phyloP scores from a whole-genome alignment of 2,797 vertebrate genomes.

The Tamandua tetradactyla region DNA sequence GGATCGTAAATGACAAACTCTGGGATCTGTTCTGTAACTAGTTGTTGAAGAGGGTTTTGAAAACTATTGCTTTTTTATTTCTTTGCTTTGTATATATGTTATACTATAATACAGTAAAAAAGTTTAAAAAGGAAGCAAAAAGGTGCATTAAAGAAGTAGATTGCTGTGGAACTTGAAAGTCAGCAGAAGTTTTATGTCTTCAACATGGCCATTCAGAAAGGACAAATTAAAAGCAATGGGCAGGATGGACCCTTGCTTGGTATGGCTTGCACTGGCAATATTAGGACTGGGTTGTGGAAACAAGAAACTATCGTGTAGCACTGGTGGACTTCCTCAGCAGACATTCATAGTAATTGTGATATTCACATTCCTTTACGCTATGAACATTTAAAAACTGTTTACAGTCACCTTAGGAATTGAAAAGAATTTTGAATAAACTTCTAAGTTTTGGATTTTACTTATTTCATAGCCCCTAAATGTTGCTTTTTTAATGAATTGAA shows the following conservation, averaged over 20 bases:
- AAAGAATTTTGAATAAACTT: conserved; percentile 75
- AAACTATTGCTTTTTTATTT: too few relatives aligned
- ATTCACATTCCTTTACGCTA: conserved; percentile 81
- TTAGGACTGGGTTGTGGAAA: conserved; percentile 97
- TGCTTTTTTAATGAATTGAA: conserved; percentile 83
- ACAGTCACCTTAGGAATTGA: conserved; percentile 79
- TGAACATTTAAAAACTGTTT: conserved; percentile 79
- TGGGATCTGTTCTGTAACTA: too few relatives aligned
- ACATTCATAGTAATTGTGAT: conserved; percentile 85
- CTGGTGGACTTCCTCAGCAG: conserved; percentile 66
- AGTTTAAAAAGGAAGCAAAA: too few relatives aligned
- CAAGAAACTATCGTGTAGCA: conserved; percentile 98
- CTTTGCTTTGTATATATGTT: too few relatives aligned
- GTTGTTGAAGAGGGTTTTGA: too few relatives aligned
- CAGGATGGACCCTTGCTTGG: conserved; percentile 86
- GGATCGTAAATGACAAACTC: too few relatives aligned
- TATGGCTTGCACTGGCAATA: conserved; percentile 87
- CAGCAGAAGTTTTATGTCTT: conserved; percentile 95
- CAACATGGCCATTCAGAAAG: conserved; percentile 92
- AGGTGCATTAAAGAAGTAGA: conserved; percentile 87
- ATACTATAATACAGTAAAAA: too few relatives aligned
- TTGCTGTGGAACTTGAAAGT: conserved; percentile 89
- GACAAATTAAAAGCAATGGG: conserved; percentile 88
- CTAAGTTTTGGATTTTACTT: conserved; percentile 53
- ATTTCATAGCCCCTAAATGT: conserved; percentile 76